Conservation (phyloP, 1,140 invertebrate species). For the Drosophila parvula region DNA sequence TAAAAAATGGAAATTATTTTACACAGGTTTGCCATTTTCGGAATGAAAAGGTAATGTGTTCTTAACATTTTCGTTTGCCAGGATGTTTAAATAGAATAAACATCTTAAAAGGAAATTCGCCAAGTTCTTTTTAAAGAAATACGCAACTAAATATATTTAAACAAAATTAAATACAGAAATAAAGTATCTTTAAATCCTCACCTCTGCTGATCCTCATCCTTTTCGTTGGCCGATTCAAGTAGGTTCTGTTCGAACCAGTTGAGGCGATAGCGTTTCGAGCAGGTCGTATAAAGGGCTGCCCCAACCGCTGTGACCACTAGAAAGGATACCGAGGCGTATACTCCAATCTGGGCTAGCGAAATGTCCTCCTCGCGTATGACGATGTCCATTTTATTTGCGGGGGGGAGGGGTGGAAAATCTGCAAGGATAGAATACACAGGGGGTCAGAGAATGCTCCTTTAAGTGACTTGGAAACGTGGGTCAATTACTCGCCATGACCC, state of each 20-base stretch:
- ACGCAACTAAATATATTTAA: background rate
- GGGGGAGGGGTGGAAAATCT: background rate
- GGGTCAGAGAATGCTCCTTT: background rate
- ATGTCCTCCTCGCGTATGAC: constrained; percentile 81
- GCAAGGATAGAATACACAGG: background rate
- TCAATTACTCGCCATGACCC: constrained; percentile 42
- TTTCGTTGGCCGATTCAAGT: constrained; percentile 84
- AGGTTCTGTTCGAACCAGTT: constrained; percentile 86
- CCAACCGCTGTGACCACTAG: constrained; percentile 81
- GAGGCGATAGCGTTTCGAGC: constrained; percentile 84
- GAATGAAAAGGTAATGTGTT: background rate
- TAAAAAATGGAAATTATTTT: constrained; percentile 10
- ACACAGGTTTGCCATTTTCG: constrained; percentile 10
- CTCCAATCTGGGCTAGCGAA: constrained; percentile 77
- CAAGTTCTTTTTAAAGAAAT: too few relatives aligned
- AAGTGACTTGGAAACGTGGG: constrained; percentile 15
- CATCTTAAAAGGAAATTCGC: too few relatives aligned
- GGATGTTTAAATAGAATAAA: background rate
- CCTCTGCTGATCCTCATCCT: constrained; percentile 82
- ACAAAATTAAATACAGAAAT: background rate
- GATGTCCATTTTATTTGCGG: constrained; percentile 68
- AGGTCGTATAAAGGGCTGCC: constrained; percentile 84
- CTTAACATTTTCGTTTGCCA: background rate
- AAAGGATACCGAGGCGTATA: constrained; percentile 81
- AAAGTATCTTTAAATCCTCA: constrained; percentile 6